Conservation (phyloP, 2,888 invertebrate genomes). For the Acanthococcus lagerstroemiae region DNA sequence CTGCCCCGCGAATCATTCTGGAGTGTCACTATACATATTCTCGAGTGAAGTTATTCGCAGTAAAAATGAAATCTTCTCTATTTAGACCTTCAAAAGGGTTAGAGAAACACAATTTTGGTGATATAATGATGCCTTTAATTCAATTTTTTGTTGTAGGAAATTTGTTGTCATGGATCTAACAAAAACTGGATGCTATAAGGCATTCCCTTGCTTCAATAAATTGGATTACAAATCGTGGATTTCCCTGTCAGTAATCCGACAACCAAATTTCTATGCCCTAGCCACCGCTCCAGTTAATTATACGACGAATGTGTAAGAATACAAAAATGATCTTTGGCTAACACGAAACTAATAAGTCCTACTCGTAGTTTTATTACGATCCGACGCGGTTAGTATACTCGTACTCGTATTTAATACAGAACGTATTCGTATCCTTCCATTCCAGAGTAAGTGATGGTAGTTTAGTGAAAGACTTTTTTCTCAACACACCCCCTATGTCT, state of each 20-base stretch:
- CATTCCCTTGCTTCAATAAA: conserved; percentile 76
- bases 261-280: conserved; percentile 36
- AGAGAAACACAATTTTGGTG: background rate
- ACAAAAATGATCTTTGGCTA: conserved; percentile 13
- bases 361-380: too few species aligned
- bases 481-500: conserved; percentile 62
- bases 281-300: conserved; percentile 37
- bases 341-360: background rate
- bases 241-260: conserved; percentile 49
- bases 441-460: conserved; percentile 40
- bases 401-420: background rate
- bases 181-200: conserved; percentile 47
- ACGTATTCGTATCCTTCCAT: background rate
- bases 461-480: conserved; percentile 58
- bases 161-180: conserved; percentile 36
- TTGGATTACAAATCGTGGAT: conserved; percentile 65
- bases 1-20: too few species aligned
- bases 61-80: background rate
- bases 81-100: background rate
- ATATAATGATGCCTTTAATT: background rate
- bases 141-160: conserved; percentile 30
- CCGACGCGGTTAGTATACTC: too few species aligned
- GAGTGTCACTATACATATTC: too few species aligned
- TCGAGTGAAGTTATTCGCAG: background rate
- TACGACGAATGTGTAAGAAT: conserved; percentile 37